phyloP scores from a whole-genome alignment of 2,888 invertebrate genomes.

The Catonia carolina region DNA sequence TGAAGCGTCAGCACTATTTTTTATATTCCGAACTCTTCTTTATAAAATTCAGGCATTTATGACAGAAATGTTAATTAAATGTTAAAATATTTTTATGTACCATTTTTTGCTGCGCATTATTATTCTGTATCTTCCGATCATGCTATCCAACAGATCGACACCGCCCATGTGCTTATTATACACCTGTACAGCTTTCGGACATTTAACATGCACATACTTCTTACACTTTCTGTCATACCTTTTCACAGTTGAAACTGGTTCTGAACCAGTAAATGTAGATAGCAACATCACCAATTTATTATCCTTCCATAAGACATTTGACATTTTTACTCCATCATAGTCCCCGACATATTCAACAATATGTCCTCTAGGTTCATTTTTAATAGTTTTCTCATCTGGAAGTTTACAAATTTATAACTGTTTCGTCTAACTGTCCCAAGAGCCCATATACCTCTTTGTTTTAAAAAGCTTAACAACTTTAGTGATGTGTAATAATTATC shows the following conservation, averaged over 20 bases:
- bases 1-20: neutral
- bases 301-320: constrained; percentile 35
- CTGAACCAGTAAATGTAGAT: constrained; percentile 36
- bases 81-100: constrained; percentile 40
- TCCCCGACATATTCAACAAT: constrained; percentile 13
- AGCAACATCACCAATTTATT: constrained; percentile 38
- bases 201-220: constrained; percentile 38
- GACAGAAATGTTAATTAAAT: constrained; percentile 36
- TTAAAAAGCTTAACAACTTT: constrained; percentile 12
- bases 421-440: constrained; percentile 9
- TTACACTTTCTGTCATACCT: constrained; percentile 38
- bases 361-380: constrained; percentile 3
- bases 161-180: constrained; percentile 41
- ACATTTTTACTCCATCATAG: neutral
- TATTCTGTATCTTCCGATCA: constrained; percentile 32
- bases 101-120: constrained; percentile 38
- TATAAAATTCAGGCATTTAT: constrained; percentile 34
- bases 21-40: neutral
- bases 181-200: constrained; percentile 38
- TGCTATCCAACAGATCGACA: constrained; percentile 39
- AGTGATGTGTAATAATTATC: constrained; percentile 28
- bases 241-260: constrained; percentile 37
- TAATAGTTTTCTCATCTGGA: constrained; percentile 6
- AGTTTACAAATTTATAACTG: constrained; percentile 5
- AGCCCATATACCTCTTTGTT: neutral